These are phyloP conservation scores for Stegana nigrithorax DNA, from an alignment of 2,888 invertebrate species.

Conservation along the genomic window DNA sequence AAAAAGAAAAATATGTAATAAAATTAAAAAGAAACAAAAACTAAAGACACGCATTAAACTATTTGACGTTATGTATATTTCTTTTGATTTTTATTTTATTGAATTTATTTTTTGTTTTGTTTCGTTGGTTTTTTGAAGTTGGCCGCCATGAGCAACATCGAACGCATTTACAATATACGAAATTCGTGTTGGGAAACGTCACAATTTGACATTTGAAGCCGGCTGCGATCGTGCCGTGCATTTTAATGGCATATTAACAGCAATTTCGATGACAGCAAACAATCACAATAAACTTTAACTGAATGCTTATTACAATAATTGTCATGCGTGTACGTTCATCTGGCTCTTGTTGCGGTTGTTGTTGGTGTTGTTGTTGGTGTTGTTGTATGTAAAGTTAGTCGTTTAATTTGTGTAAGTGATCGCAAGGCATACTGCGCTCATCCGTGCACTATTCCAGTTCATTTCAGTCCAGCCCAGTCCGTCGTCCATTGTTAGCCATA, in stretches of 20 bases:
- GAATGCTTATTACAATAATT: background rate
- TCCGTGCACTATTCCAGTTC: too few relatives aligned
- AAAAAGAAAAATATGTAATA: slow-evolving; percentile 21
- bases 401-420: too few relatives aligned
- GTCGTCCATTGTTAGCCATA: too few relatives aligned
- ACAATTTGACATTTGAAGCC: slow-evolving; percentile 37
- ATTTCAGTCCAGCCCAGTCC: background rate
- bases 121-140: background rate
- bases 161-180: background rate
- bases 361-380: background rate
- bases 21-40: too few relatives aligned
- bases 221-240: slow-evolving; percentile 50
- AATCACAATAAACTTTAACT: slow-evolving; percentile 54
- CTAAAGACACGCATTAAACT: too few relatives aligned
- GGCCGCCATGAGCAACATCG: background rate
- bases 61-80: too few relatives aligned
- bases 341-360: too few relatives aligned
- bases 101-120: slow-evolving; percentile 52
- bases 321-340: background rate
- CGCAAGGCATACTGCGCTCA: too few relatives aligned
- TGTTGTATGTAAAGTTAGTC: too few relatives aligned
- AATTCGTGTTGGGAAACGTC: slow-evolving; percentile 29
- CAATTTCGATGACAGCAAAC: slow-evolving; percentile 60
- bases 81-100: slow-evolving; percentile 38
- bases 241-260: slow-evolving; percentile 61